Conservation (phyloP, 2,888 invertebrate species). For the Mechanitis mazaeus region DNA sequence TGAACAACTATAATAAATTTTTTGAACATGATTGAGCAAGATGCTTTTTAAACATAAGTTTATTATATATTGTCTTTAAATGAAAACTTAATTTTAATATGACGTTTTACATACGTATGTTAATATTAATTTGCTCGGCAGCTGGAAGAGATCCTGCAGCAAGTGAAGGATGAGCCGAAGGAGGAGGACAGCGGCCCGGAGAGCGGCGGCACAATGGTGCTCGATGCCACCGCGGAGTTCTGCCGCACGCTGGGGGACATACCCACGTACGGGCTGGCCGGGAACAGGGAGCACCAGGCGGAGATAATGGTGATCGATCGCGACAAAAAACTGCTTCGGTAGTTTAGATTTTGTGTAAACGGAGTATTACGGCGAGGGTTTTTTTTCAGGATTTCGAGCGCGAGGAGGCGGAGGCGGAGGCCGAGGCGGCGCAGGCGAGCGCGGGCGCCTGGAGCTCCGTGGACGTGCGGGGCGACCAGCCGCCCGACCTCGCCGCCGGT, state of each 20-base stretch:
- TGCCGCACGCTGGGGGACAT: conserved; percentile 97
- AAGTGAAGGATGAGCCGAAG: conserved; percentile 76
- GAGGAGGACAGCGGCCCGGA: conserved; percentile 47
- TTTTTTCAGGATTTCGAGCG: conserved; percentile 50
- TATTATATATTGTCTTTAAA: too few species aligned
- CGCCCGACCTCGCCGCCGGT: conserved; percentile 67
- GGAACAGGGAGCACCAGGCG: conserved; percentile 88
- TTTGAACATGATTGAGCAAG: too few species aligned
- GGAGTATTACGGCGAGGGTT: not conserved
- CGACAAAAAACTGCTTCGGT: not conserved
- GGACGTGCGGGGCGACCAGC: conserved; percentile 76
- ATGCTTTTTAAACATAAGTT: too few species aligned
- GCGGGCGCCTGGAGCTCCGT: conserved; percentile 91
- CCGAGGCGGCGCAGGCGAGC: conserved; percentile 68
- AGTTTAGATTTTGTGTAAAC: not conserved
- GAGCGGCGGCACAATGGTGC: conserved; percentile 75
- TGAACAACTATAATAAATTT: too few species aligned
- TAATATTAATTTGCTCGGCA: conserved; percentile 29
- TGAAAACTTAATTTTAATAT: too few species aligned
- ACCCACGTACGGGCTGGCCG: conserved; percentile 94
- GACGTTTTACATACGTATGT: too few species aligned
- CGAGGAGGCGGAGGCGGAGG: conserved; percentile 56
- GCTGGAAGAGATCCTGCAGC: conserved; percentile 64
- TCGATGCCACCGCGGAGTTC: conserved; percentile 97
- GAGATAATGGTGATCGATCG: conserved; percentile 67